These are phyloP conservation scores for Scomberomorus guttatus DNA, from an alignment of 2,797 vertebrate genomes.

Conservation along the genomic window DNA sequence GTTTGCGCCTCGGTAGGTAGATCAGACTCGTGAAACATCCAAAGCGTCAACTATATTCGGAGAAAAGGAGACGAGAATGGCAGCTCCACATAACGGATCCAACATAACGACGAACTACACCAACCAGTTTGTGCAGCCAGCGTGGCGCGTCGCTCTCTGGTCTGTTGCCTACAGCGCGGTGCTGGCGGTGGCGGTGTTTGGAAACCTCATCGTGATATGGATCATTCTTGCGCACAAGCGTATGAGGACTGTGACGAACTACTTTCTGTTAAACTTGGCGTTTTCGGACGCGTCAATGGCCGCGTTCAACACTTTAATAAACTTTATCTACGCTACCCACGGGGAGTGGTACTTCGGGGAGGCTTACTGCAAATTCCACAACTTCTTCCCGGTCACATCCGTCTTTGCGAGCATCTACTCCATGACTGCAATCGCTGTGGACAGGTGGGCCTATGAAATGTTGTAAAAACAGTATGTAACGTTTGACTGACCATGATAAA, in stretches of 20 bases:
- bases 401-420: slow-evolving; percentile 99
- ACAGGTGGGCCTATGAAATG: slow-evolving; percentile 88
- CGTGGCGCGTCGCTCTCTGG: slow-evolving; percentile 97
- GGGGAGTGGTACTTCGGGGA: slow-evolving; percentile 98
- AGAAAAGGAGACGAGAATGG: slow-evolving; percentile 68
- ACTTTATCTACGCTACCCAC: slow-evolving; percentile 95
- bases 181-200: slow-evolving; percentile 94
- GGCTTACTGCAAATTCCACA: slow-evolving; percentile 97
- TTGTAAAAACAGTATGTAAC: not conserved
- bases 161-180: slow-evolving; percentile 93
- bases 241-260: slow-evolving; percentile 98
- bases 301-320: slow-evolving; percentile 95
- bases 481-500: not conserved
- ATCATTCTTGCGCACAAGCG: slow-evolving; percentile 97
- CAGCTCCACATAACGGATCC: slow-evolving; percentile 77
- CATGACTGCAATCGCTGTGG: slow-evolving; percentile 97
- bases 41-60: not conserved
- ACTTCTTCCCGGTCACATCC: slow-evolving; percentile 98
- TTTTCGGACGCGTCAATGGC: slow-evolving; percentile 98
- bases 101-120: slow-evolving; percentile 86
- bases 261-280: slow-evolving; percentile 95
- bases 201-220: slow-evolving; percentile 97
- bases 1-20: slow-evolving; percentile 10
- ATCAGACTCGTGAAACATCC: slow-evolving; percentile 10
- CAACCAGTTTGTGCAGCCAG: slow-evolving; percentile 94